Conservation (phyloP, 53 echinoderm and acorn worm species). For the Temnopleurus reevesii region DNA sequence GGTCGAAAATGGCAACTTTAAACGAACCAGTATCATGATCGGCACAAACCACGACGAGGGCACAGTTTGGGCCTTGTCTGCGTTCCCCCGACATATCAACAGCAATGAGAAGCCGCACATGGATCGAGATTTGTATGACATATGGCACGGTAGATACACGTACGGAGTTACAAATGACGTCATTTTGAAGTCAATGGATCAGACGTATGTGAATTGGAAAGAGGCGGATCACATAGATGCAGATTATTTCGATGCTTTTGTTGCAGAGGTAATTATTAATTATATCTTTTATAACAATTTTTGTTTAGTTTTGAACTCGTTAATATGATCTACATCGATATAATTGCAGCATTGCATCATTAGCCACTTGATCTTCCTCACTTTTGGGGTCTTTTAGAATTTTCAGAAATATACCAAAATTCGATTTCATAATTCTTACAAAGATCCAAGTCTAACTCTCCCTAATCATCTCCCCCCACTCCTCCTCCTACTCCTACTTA, state of each 20-base stretch:
- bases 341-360: too few relatives aligned
- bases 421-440: too few relatives aligned
- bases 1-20: constrained; percentile 38
- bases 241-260: constrained; percentile 70
- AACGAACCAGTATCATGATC: constrained; percentile 60
- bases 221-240: constrained; percentile 72
- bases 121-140: constrained; percentile 41
- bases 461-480: too few relatives aligned
- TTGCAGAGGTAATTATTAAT: constrained; percentile 3
- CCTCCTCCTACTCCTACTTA: too few relatives aligned
- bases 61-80: constrained; percentile 52
- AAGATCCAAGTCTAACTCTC: too few relatives aligned
- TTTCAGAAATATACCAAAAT: too few relatives aligned
- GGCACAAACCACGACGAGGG: constrained; percentile 73
- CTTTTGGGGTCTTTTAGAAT: too few relatives aligned
- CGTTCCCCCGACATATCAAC: constrained; percentile 22
- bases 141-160: constrained; percentile 47
- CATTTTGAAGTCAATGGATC: constrained; percentile 67
- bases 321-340: too few relatives aligned
- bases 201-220: constrained; percentile 80
- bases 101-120: constrained; percentile 34
- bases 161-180: constrained; percentile 59
- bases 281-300: too few relatives aligned
- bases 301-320: too few relatives aligned
- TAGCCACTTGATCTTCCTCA: too few relatives aligned